Conservation (phyloP, 2,888 invertebrate species). For the Aleiodes alternator region DNA sequence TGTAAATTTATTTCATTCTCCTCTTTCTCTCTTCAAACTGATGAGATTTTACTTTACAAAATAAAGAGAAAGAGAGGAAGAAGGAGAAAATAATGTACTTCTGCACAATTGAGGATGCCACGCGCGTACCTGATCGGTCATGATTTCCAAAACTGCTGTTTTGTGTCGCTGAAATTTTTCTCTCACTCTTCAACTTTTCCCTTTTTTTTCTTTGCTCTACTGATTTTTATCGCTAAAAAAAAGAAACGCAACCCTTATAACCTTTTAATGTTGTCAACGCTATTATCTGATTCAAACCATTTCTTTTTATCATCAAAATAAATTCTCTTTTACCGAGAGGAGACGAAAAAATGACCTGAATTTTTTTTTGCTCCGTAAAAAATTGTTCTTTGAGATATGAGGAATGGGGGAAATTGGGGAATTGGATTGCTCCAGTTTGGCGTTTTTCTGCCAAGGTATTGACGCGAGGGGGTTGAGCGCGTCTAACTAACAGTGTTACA, state of each 20-base stretch:
- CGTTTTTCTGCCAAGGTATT: too few relatives aligned
- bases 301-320: not conserved
- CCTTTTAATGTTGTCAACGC: conserved; percentile 72
- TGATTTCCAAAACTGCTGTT: conserved; percentile 30
- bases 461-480: conserved; percentile 13
- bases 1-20: conserved; percentile 10
- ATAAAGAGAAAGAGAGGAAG: not conserved
- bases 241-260: conserved; percentile 62
- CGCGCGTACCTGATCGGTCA: conserved; percentile 44
- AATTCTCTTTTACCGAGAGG: not conserved
- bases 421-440: too few relatives aligned
- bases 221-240: conserved; percentile 53
- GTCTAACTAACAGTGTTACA: conserved; percentile 36
- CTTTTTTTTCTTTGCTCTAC: not conserved
- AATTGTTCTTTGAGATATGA: not conserved
- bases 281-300: conserved; percentile 64
- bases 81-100: conserved; percentile 25
- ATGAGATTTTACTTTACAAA: not conserved
- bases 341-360: not conserved
- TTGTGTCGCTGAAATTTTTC: conserved; percentile 32
- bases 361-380: not conserved
- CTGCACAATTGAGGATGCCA: conserved; percentile 38
- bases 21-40: conserved; percentile 17
- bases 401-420: not conserved
- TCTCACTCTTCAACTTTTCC: conserved; percentile 35